Evolutionary conservation across 1,140 invertebrate species (phyloP).

Genomic region (Caenorhabditis remanei): DNA sequence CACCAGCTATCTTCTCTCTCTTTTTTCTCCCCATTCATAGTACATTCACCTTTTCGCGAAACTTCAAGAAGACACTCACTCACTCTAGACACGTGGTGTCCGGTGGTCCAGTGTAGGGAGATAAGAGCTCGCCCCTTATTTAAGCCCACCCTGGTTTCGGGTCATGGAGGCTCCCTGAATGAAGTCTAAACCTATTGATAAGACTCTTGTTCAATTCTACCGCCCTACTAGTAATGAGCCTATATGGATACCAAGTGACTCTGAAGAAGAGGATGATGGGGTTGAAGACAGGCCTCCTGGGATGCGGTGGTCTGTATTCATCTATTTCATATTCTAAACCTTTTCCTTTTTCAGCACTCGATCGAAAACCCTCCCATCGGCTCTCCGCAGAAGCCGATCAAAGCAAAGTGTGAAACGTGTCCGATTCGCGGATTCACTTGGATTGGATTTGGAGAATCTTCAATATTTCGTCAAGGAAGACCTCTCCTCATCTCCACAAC

Average conservation of each 20-base stretch:
- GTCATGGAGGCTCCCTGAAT: not conserved
- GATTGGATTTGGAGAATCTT: conserved; percentile 47
- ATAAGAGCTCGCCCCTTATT: not conserved
- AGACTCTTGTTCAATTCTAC: conserved; percentile 37
- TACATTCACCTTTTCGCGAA: conserved; percentile 51
- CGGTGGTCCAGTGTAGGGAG: no score
- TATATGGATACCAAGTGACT: conserved; percentile 11
- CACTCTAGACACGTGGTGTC: not conserved
- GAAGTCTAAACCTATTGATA: conserved; percentile 22
- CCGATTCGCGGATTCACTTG: conserved; percentile 51
- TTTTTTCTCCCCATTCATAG: not conserved
- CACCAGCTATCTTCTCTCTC: not conserved
- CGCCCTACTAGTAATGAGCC: conserved; percentile 21
- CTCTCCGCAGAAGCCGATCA: conserved; percentile 36
- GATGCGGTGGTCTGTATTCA: not conserved
- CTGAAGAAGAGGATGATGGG: not conserved
- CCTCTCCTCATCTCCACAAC: not conserved
- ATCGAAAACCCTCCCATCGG: conserved; percentile 50
- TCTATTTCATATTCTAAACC: not conserved
- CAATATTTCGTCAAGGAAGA: conserved; percentile 54
- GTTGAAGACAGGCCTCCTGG: not conserved
- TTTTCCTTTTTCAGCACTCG: conserved; percentile 24
- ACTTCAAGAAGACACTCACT: conserved; percentile 15
- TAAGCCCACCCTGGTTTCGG: not conserved
- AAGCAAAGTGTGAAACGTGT: conserved; percentile 47